phyloP scores from a whole-genome alignment of 2,113 vertebrate genomes.

The Petroica traversi region DNA sequence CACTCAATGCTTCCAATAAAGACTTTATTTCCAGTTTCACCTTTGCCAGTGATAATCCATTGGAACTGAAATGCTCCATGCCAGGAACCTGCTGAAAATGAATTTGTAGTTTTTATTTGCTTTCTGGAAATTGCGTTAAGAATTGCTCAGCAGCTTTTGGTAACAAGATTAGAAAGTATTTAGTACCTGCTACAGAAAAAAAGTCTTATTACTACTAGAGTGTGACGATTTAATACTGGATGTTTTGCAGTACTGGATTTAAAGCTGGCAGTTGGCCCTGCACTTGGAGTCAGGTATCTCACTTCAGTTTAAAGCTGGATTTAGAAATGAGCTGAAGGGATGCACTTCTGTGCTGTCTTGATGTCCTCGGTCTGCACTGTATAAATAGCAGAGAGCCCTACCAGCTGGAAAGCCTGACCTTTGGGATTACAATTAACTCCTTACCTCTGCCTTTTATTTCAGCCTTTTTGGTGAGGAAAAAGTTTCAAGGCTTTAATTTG shows the following conservation, averaged over 20 bases:
- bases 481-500: background rate
- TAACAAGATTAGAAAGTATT: constrained; percentile 2
- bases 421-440: background rate
- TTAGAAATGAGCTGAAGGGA: background rate
- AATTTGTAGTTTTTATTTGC: background rate
- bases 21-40: background rate
- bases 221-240: background rate
- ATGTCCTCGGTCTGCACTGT: background rate
- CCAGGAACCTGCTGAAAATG: background rate
- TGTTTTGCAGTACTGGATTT: background rate
- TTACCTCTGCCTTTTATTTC: background rate
- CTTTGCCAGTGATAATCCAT: background rate
- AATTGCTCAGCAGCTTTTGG: background rate
- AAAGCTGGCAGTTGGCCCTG: background rate
- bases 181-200: background rate
- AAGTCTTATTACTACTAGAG: background rate
- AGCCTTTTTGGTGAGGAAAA: background rate
- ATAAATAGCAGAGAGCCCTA: background rate
- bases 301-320: background rate
- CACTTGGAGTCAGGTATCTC: background rate
- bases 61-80: background rate
- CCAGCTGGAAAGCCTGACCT: background rate
- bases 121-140: background rate
- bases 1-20: rapidly evolving
- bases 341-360: background rate